Base-by-base conservation (phyloP, 2,113 vertebrate genomes). In the Scomber colias region DNA sequence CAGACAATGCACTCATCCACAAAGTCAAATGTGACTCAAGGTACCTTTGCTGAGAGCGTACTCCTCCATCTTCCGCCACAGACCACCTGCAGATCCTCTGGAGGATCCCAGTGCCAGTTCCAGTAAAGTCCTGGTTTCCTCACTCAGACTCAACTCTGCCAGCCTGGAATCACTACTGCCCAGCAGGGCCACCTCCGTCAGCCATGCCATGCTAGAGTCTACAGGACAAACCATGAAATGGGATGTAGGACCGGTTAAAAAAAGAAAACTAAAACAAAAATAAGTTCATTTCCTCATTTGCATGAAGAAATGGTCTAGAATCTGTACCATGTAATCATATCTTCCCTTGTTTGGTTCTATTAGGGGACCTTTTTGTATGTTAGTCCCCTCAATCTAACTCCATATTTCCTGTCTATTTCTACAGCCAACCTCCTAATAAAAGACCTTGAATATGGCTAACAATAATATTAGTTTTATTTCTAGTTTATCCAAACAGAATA, bases 21-120 rank as follows among this genome's bases (percentile, higher is more conserved):
- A 65, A 48, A 30, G 12, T 31, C 2, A 24, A 0, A 17, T 15
- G 30, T 1, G 35, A 46, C n/a, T 16, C 5, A 13, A 55, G 56
- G 11, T 54, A 95, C 95, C 95, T 92, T 92, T 93, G 71, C 91
- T 92, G 14, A 86, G 86, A 21, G 94, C 93, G 3, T 94, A 95
- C 63, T 95, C 95, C 87, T 95, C 94, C 94, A 96, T 94, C 79
- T 93, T 95, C 83, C 77, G 92, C 95, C 94, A 94, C 55, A 96
- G 87, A 31, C 79, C 76, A 11, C 89, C 77, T 35, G 95, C 94
- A 10, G 91, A 82, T 72, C 94, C 95, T 73, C 92, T 84, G 3
- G 91, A 84, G 17, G 92, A 87, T 19, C 95, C 95, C 48, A 96
- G 89, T 0, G 94, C 93, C 78, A 96, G 84, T 13, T 96, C 95